Evolutionary conservation across 2,797 vertebrate species (phyloP).

Genomic region (Cetoscarus ocellatus): DNA sequence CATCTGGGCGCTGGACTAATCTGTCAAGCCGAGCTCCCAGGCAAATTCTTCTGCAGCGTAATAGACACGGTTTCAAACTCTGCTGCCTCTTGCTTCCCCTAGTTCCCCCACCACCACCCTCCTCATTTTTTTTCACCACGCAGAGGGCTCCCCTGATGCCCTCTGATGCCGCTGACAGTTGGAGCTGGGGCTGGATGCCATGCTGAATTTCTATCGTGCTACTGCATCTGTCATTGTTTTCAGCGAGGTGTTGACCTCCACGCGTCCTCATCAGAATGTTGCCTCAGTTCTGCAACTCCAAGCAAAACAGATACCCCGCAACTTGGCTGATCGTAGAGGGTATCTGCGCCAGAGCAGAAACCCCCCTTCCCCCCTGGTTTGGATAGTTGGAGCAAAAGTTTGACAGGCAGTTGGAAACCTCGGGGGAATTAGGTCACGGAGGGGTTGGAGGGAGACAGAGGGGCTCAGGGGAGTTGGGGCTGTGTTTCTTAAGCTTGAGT

Average conservation of each 20-base stretch:
- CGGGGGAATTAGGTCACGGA: conserved; percentile 77
- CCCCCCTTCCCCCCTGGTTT: conserved; percentile 51
- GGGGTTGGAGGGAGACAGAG: conserved; percentile 65
- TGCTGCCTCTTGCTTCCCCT: conserved; percentile 58
- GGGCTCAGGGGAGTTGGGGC: conserved; percentile 62
- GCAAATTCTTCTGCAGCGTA: conserved; percentile 87
- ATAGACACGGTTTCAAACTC: conserved; percentile 82
- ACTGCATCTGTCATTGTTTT: conserved; percentile 74
- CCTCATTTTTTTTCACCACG: conserved; percentile 45
- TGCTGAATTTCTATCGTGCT: conserved; percentile 69
- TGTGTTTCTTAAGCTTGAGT: conserved; percentile 58
- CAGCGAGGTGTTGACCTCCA: conserved; percentile 70
- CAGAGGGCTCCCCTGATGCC: conserved; percentile 73
- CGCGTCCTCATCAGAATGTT: conserved; percentile 74
- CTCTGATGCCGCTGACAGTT: conserved; percentile 76
- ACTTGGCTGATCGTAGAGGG: conserved; percentile 69
- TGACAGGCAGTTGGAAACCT: conserved; percentile 80
- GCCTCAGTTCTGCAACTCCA: conserved; percentile 74
- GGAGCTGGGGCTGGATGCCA: conserved; percentile 67
- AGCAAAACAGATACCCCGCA: conserved; percentile 78
- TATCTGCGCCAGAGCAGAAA: conserved; percentile 57
- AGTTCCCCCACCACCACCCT: conserved; percentile 45
- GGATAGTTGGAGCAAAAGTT: conserved; percentile 75
- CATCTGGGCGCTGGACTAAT: conserved; percentile 83
- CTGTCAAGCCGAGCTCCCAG: conserved; percentile 88